Evolutionary conservation across 30 jellyfish, hydroid and myxozoan species (phyloP).

Genomic region (Cassiopea andromeda): DNA sequence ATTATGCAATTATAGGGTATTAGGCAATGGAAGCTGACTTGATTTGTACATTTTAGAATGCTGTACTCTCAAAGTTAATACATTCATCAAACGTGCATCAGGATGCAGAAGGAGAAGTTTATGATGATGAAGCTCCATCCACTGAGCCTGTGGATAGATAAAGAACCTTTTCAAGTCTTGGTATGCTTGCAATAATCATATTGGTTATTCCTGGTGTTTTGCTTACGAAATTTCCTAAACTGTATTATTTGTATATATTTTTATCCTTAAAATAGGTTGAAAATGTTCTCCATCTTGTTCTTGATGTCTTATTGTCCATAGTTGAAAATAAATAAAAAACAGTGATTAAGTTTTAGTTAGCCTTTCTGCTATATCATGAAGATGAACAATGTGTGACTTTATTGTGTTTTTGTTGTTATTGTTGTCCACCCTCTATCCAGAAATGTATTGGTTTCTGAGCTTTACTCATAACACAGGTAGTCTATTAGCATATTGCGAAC

Average conservation of each 20-base stretch:
- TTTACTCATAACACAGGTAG: no score
- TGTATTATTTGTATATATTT: conserved; percentile 7
- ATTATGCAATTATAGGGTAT: neutral
- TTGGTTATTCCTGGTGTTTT: neutral
- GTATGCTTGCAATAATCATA: neutral
- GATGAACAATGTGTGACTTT: no score
- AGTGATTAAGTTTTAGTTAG: no score
- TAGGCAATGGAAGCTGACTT: neutral
- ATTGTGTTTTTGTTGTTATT: no score
- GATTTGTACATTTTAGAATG: conserved; percentile 27
- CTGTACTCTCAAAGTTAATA: conserved; percentile 43
- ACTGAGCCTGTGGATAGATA: conserved; percentile 8
- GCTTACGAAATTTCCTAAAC: neutral
- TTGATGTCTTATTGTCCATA: neutral
- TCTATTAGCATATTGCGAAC: no score
- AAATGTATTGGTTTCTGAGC: no score
- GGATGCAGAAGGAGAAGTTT: neutral
- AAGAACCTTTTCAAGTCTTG: neutral
- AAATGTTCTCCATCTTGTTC: neutral
- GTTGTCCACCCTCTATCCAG: no score
- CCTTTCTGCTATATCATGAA: no score
- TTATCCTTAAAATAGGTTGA: neutral
- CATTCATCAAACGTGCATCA: conserved; percentile 3
- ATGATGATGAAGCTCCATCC: neutral
- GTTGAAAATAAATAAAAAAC: no score